Conservation (phyloP, 2,888 invertebrate genomes). For the Hypsopygia costalis region DNA sequence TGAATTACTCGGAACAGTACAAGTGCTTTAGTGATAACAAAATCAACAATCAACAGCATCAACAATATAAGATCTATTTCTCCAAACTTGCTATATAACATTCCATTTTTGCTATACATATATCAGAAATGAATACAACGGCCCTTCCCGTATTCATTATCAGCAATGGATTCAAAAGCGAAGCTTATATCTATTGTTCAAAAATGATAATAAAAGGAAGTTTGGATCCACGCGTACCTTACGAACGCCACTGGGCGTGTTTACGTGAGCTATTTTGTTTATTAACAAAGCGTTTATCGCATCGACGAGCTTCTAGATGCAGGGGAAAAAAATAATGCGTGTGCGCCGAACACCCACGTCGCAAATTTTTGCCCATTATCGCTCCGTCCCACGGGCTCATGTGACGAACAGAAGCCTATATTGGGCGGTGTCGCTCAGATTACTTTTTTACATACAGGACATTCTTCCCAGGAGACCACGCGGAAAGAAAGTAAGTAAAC, state of each 20-base stretch:
- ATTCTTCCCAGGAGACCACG: constrained; percentile 54
- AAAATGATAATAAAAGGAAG: constrained; percentile 16
- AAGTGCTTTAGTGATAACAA: too few species aligned
- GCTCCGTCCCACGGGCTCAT: constrained; percentile 68
- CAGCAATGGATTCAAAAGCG: too few species aligned
- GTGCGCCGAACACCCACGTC: constrained; percentile 71
- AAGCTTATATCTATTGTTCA: background rate
- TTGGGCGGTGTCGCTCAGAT: constrained; percentile 57
- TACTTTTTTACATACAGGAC: constrained; percentile 47
- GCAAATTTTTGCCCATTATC: constrained; percentile 61
- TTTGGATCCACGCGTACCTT: constrained; percentile 31
- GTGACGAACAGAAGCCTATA: constrained; percentile 64
- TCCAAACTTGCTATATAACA: too few species aligned
- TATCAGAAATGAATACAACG: too few species aligned
- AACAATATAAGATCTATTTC: too few species aligned
- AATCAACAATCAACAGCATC: too few species aligned
- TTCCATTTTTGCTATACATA: too few species aligned
- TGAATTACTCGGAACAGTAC: too few species aligned
- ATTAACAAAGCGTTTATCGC: constrained; percentile 64
- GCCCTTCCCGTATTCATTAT: too few species aligned
- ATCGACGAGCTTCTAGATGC: constrained; percentile 41
- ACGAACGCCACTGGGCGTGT: constrained; percentile 47
- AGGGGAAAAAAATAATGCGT: constrained; percentile 61
- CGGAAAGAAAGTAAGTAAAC: constrained; percentile 29
- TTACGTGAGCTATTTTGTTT: constrained; percentile 45